phyloP scores from a whole-genome alignment of 2,888 invertebrate genomes.

The Apodemia mormo region DNA sequence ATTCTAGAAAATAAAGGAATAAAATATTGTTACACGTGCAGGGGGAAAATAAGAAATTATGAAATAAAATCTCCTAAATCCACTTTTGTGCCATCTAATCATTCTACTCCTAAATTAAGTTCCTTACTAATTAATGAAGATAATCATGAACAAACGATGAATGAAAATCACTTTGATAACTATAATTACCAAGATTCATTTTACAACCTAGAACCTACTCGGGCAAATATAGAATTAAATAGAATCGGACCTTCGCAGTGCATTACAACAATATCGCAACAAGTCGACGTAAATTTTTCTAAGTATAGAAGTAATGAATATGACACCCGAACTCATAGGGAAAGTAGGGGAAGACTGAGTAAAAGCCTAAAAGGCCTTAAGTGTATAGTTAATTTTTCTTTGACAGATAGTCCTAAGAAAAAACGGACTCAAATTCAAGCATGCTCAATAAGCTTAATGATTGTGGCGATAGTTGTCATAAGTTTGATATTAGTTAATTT shows the following conservation, averaged over 20 bases:
- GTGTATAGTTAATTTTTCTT: constrained; percentile 70
- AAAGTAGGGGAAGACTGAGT: constrained; percentile 61
- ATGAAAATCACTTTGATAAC: constrained; percentile 44
- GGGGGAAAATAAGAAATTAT: constrained; percentile 74
- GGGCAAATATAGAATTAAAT: background rate
- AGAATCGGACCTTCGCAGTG: constrained; percentile 32
- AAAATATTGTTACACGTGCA: constrained; percentile 69
- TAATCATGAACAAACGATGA: constrained; percentile 38
- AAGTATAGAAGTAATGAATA: constrained; percentile 60
- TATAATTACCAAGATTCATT: constrained; percentile 28
- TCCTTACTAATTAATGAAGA: constrained; percentile 35
- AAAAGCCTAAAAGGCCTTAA: constrained; percentile 74
- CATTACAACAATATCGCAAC: constrained; percentile 73
- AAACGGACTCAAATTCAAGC: constrained; percentile 77
- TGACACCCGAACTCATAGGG: constrained; percentile 54
- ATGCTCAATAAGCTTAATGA: constrained; percentile 79
- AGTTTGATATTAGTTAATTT: constrained; percentile 77
- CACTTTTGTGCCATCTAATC: constrained; percentile 59
- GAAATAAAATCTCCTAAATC: constrained; percentile 55
- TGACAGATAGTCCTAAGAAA: constrained; percentile 69
- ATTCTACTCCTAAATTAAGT: constrained; percentile 67
- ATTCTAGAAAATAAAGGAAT: constrained; percentile 53
- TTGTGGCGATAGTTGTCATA: constrained; percentile 74
- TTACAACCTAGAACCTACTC: background rate
- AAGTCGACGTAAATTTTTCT: constrained; percentile 64